phyloP scores from a whole-genome alignment of 2,888 invertebrate genomes.

The Noctua janthina region DNA sequence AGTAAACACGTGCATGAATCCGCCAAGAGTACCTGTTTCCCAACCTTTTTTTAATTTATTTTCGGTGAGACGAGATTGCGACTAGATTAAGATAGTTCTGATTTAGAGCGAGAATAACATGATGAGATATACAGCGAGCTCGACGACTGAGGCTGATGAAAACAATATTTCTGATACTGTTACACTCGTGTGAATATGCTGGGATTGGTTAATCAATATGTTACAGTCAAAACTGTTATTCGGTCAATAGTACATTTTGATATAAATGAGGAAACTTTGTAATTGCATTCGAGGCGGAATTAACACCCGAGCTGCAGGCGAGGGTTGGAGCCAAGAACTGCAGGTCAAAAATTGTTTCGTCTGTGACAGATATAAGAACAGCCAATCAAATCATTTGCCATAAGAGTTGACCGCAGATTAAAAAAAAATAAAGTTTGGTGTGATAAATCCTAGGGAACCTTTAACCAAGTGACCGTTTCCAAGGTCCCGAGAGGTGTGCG shows the following conservation, averaged over 20 bases:
- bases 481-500: conserved; percentile 97
- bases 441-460: not conserved
- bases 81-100: not conserved
- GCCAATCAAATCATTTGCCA: not conserved
- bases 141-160: not conserved
- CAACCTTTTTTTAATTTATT: too few species aligned
- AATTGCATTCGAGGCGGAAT: too few species aligned
- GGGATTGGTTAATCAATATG: not conserved
- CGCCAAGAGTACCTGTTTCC: too few species aligned
- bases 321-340: too few species aligned
- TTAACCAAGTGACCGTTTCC: not conserved
- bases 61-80: not conserved
- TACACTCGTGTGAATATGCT: not conserved
- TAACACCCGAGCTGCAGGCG: too few species aligned
- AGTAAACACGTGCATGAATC: too few species aligned
- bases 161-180: not conserved
- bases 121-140: not conserved
- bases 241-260: too few species aligned
- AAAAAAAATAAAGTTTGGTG: not conserved
- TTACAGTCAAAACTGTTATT: not conserved
- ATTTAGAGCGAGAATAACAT: not conserved
- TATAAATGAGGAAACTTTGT: too few species aligned
- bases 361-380: not conserved
- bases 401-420: not conserved
- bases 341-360: not conserved